These are phyloP conservation scores for Columba guinea DNA, from an alignment of 2,797 vertebrate species.

Conservation along the genomic window DNA sequence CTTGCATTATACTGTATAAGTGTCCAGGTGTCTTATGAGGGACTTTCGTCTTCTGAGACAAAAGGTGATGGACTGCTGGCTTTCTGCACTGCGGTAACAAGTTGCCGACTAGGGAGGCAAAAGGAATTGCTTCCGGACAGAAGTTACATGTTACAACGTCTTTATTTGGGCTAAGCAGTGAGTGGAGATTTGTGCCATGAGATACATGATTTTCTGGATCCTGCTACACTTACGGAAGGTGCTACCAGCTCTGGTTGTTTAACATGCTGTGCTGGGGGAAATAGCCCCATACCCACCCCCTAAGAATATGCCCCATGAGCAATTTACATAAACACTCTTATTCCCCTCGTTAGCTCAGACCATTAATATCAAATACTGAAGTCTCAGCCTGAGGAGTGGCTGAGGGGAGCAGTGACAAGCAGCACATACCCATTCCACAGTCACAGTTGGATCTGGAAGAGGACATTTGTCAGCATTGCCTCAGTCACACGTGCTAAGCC, in stretches of 20 bases:
- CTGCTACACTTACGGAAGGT: background rate
- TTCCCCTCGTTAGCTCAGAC: background rate
- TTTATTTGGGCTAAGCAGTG: background rate
- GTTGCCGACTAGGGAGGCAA: background rate
- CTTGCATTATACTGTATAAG: background rate
- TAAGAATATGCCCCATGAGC: background rate
- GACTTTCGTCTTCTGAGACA: conserved; percentile 10
- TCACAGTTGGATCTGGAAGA: background rate
- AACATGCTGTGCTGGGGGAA: background rate
- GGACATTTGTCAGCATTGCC: background rate
- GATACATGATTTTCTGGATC: background rate
- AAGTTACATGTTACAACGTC: background rate
- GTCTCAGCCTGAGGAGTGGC: background rate
- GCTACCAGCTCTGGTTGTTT: background rate
- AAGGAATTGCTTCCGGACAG: background rate
- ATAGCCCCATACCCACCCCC: background rate
- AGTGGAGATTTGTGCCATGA: background rate
- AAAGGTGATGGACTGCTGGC: background rate
- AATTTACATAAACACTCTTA: background rate
- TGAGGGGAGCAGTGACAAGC: background rate
- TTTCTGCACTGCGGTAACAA: background rate
- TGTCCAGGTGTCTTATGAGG: background rate
- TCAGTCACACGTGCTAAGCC: background rate
- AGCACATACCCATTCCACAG: background rate
- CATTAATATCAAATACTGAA: background rate